Conservation (phyloP, 1,140 invertebrate species). For the Trialeurodes vaporariorum region DNA sequence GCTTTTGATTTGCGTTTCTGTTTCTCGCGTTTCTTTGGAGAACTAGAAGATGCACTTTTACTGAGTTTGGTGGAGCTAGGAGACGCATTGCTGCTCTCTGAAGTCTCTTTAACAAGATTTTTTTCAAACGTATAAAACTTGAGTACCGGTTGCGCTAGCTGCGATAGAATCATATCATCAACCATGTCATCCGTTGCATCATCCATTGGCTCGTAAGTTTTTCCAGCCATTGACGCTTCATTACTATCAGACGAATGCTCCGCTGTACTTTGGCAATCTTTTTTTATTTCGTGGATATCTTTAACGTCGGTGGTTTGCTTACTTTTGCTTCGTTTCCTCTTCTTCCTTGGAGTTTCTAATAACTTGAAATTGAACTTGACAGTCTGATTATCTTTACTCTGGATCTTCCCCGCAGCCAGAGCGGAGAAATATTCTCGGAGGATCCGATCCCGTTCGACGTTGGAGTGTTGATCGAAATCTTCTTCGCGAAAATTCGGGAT, state of each 20-base stretch:
- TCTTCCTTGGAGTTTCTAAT: neutral
- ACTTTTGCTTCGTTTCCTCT: neutral
- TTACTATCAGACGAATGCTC: neutral
- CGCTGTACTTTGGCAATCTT: neutral
- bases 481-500: constrained; percentile 16
- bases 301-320: neutral
- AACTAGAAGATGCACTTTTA: neutral
- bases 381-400: neutral
- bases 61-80: neutral
- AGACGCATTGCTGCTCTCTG: neutral
- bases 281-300: too few relatives aligned
- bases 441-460: constrained; percentile 4
- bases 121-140: neutral
- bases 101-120: neutral
- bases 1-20: neutral
- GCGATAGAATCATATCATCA: neutral
- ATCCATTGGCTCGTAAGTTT: too few relatives aligned
- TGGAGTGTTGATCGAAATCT: neutral
- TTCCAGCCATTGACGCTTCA: neutral
- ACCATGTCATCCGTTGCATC: neutral
- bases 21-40: neutral
- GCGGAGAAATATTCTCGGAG: constrained; percentile 7
- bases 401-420: constrained; percentile 6
- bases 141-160: neutral
- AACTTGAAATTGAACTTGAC: neutral